Conservation (phyloP, 2,888 invertebrate genomes). For the Allygus modestus region DNA sequence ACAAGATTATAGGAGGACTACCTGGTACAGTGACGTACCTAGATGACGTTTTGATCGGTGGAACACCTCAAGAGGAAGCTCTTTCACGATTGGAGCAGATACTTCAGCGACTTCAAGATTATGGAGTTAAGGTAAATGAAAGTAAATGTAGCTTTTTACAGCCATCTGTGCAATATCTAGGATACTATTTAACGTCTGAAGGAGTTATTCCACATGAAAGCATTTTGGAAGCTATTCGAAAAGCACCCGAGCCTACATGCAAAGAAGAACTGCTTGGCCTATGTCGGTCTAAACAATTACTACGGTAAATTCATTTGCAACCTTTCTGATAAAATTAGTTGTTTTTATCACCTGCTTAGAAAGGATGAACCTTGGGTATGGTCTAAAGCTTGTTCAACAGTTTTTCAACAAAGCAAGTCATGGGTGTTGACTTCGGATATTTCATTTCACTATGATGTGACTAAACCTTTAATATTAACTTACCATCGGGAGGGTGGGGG, state of each 20-base stretch:
- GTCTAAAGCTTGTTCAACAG: slow-evolving; percentile 40
- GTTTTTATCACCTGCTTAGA: slow-evolving; percentile 11
- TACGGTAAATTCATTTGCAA: slow-evolving; percentile 62
- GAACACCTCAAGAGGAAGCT: slow-evolving; percentile 34
- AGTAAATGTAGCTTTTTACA: slow-evolving; percentile 69
- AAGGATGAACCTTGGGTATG: slow-evolving; percentile 50
- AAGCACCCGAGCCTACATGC: slow-evolving; percentile 48
- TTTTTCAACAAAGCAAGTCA: slow-evolving; percentile 53
- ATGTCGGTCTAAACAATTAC: slow-evolving; percentile 48
- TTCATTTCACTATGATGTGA: slow-evolving; percentile 64
- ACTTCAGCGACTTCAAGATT: slow-evolving; percentile 66
- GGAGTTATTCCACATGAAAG: slow-evolving; percentile 46
- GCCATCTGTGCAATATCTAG: slow-evolving; percentile 69
- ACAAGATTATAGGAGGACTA: slow-evolving; percentile 63
- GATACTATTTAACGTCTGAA: slow-evolving; percentile 61
- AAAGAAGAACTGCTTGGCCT: slow-evolving; percentile 56
- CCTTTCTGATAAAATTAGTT: neutral
- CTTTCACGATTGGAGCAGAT: slow-evolving; percentile 63
- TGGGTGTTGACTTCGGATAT: slow-evolving; percentile 29
- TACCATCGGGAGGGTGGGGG: no score
- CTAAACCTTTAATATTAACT: slow-evolving; percentile 58
- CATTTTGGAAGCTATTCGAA: slow-evolving; percentile 56
- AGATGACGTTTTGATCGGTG: slow-evolving; percentile 69
- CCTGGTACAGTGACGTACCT: slow-evolving; percentile 65
- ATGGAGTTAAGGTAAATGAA: slow-evolving; percentile 69